Conservation (phyloP, 2,113 vertebrate genomes). For the Felis chaus region DNA sequence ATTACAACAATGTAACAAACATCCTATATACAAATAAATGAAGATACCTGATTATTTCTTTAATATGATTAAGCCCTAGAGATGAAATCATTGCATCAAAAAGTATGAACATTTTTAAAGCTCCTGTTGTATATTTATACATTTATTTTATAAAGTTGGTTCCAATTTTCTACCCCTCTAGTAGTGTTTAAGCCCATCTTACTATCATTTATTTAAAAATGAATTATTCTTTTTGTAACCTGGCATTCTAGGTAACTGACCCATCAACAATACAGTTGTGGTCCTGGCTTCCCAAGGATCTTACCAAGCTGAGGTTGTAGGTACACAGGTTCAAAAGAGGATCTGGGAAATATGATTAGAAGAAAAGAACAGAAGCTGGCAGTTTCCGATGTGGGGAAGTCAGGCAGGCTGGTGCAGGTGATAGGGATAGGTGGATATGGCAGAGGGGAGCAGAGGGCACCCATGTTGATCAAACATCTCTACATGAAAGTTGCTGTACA, state of each 20-base stretch:
- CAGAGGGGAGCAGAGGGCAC: background rate
- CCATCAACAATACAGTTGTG: background rate
- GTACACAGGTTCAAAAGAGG: background rate
- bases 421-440: background rate
- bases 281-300: background rate
- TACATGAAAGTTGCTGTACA: background rate
- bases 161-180: background rate
- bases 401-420: background rate
- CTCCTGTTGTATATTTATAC: background rate
- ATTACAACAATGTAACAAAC: background rate
- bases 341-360: background rate
- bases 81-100: background rate
- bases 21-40: background rate
- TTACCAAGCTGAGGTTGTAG: background rate
- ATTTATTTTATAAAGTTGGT: background rate
- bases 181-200: background rate
- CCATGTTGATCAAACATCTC: background rate
- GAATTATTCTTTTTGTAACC: background rate
- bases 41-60: slow-evolving; percentile 1
- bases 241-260: background rate
- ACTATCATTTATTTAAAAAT: background rate
- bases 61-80: background rate
- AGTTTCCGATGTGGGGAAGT: background rate
- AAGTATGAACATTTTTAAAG: background rate
- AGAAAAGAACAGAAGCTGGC: background rate